phyloP scores from a whole-genome alignment of 2,797 vertebrate species.

The Brachyalestes nurse region DNA sequence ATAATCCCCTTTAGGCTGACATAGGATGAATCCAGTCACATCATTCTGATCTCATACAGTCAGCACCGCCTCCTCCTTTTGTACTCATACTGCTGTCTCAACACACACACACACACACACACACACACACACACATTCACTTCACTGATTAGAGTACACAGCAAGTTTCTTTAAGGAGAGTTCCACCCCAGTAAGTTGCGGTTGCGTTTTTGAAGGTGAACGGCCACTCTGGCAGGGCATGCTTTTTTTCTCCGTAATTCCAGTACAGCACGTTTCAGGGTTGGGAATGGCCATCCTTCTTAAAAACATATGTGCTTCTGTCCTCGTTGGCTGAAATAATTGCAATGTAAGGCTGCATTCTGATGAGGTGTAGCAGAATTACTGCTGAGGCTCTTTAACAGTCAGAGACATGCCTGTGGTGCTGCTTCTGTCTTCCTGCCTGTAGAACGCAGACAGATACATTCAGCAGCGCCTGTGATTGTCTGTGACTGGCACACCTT shows the following conservation, averaged over 20 bases:
- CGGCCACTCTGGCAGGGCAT: not conserved
- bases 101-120: too few relatives aligned
- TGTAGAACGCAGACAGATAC: slow-evolving; percentile 70
- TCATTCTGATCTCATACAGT: slow-evolving; percentile 39
- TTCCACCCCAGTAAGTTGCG: not conserved
- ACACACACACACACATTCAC: not conserved
- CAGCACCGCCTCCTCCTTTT: slow-evolving; percentile 22
- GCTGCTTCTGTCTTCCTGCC: slow-evolving; percentile 49
- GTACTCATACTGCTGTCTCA: not conserved
- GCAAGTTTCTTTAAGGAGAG: slow-evolving; percentile 8
- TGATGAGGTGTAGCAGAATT: slow-evolving; percentile 10
- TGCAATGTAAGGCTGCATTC: slow-evolving; percentile 22
- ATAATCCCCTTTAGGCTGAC: slow-evolving; percentile 52
- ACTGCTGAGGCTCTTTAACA: slow-evolving; percentile 38
- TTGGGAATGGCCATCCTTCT: not conserved
- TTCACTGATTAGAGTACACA: not conserved
- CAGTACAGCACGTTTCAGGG: not conserved
- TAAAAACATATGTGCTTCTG: not conserved
- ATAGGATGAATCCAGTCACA: slow-evolving; percentile 40
- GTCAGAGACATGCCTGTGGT: slow-evolving; percentile 12
- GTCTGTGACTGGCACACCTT: slow-evolving; percentile 74
- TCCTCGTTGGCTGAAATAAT: slow-evolving; percentile 1
- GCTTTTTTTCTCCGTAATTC: not conserved
- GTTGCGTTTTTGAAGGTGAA: slow-evolving; percentile 1
- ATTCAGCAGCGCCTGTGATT: slow-evolving; percentile 70